Evolutionary conservation across 1,140 invertebrate genomes (phyloP), one percentile per base, ranked within the genome.

Genomic region (Kradibia gibbosae): DNA sequence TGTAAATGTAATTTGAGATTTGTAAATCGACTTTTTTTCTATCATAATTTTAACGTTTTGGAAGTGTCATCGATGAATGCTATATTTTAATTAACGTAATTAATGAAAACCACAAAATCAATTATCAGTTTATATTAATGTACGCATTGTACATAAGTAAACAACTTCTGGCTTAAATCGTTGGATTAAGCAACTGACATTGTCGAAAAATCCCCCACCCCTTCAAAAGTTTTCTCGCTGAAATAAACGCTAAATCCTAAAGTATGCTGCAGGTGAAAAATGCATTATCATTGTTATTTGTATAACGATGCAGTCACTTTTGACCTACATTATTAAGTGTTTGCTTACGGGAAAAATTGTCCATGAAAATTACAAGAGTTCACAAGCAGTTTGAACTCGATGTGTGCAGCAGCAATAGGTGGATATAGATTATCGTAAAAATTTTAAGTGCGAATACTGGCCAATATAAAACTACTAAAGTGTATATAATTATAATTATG

Each of bases 71-170:
- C 17, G 48, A 48, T 11, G 13, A 13, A 45, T 11, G 48, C 15
- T 74, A 74, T 74, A 74, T 39, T 74, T 74, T 36, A 75, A 75
- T 60, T 75, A 75, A 48, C 53, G 39, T 36, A 7, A 25, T 48
- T 74, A 55, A 74, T 55, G 31, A 10, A 39, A 67, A 67, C 34
- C 34, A 39, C 3, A 39, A 8, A 22, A 7, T 39, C 11, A 42
- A 36, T 75, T 22, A 28, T 39, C 73, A 60, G 39, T 17, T 10
- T 1, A 39, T 60, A 42, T 60, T 42, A n/a, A 57, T 60, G 73
- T 60, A 20, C 36, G 17, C 13, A 74, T 1, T 22, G 22, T 53
- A 75, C 45, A 50, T 75, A 75, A 34, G 53, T 31, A 55, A 74
- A 55, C 55, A 74, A 74, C 34, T 36, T 50, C 31, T 57, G 5